These are phyloP conservation scores for Scomber colias DNA, from an alignment of 2,113 vertebrate species.

Conservation along the genomic window DNA sequence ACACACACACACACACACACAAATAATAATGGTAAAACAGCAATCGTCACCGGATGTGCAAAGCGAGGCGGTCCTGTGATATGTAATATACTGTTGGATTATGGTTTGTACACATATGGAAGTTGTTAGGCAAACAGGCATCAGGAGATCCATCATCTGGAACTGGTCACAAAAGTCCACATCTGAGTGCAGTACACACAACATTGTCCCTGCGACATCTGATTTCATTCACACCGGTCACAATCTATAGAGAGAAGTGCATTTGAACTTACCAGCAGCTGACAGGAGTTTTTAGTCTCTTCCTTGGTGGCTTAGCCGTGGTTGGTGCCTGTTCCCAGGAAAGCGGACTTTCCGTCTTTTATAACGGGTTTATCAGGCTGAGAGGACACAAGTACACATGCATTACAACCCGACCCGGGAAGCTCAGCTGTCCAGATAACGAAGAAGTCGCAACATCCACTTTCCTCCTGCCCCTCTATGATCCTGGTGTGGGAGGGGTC, in stretches of 20 bases:
- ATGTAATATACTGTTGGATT: too few species aligned
- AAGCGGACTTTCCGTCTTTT: not conserved
- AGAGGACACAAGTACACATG: not conserved
- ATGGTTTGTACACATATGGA: not conserved
- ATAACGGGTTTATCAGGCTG: constrained; percentile 2
- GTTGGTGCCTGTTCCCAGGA: not conserved
- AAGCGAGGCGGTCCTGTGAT: not conserved
- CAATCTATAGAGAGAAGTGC: not conserved
- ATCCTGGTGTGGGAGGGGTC: constrained; percentile 36
- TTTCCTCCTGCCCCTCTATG: not conserved
- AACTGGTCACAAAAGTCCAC: not conserved
- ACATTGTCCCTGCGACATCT: not conserved
- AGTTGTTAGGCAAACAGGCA: not conserved
- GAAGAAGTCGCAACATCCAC: constrained; percentile 3
- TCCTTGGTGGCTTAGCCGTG: not conserved
- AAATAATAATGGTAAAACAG: too few species aligned
- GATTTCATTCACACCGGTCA: not conserved
- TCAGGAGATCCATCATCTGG: not conserved
- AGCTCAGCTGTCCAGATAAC: constrained; percentile 8
- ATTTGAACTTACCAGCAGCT: constrained; percentile 45
- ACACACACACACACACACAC: not conserved
- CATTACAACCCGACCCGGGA: not conserved
- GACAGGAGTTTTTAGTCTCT: constrained; percentile 30
- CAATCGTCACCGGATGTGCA: too few species aligned
- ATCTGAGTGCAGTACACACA: not conserved